These are phyloP conservation scores for Adineta ricciae DNA, from an alignment of 2,888 invertebrate species.

Conservation along the genomic window DNA sequence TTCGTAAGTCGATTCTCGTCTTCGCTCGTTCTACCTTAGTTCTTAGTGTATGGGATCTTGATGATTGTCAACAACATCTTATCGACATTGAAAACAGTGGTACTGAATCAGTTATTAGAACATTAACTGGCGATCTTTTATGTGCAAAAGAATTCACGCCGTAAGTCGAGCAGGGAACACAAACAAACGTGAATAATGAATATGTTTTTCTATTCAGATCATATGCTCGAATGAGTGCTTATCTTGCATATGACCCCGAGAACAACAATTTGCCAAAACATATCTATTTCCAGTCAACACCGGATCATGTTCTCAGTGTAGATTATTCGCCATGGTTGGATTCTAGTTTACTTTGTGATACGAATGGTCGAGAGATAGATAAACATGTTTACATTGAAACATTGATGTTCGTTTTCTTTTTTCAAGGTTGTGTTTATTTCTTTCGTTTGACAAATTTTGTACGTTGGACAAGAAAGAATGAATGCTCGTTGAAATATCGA, in stretches of 20 bases:
- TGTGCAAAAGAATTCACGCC: conserved; percentile 22
- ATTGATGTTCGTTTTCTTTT: not conserved
- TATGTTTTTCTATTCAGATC: not conserved
- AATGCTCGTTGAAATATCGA: conserved; percentile 16
- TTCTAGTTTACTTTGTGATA: not conserved
- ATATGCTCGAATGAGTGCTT: conserved; percentile 14
- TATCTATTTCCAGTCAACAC: conserved; percentile 8
- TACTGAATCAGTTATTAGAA: not conserved
- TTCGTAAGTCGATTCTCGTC: not conserved
- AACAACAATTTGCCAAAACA: not conserved
- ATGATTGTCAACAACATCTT: not conserved
- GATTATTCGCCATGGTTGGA: conserved; percentile 10
- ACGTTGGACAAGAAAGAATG: conserved; percentile 22
- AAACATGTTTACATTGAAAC: not conserved
- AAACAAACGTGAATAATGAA: too few relatives aligned
- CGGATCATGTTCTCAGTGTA: conserved; percentile 15
- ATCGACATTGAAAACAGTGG: conserved; percentile 16
- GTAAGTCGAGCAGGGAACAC: not conserved
- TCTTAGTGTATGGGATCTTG: not conserved
- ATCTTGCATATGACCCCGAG: not conserved
- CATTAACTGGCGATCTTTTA: conserved; percentile 7
- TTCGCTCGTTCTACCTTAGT: not conserved
- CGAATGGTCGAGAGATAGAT: not conserved
- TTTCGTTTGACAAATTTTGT: conserved; percentile 4
- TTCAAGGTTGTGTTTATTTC: conserved; percentile 1